Evolutionary conservation across 1,140 invertebrate species (phyloP).

Genomic region (Aphelinus certus): DNA sequence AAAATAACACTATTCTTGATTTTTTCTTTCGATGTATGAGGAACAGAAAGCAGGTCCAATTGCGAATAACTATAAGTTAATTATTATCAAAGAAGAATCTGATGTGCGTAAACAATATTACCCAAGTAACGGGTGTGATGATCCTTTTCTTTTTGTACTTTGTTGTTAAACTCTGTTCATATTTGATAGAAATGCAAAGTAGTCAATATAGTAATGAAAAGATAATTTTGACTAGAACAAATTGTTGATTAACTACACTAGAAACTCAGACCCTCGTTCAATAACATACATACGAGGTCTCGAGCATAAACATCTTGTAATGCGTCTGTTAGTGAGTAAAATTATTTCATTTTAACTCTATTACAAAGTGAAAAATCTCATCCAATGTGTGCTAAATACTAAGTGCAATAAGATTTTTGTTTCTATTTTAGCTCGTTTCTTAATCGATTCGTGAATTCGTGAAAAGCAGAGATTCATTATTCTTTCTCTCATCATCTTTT

Average conservation of each 20-base stretch:
- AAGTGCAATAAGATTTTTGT: conserved; percentile 35
- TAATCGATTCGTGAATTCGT: conserved; percentile 40
- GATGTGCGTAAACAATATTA: conserved; percentile 33
- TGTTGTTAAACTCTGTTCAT: conserved; percentile 38
- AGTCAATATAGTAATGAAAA: conserved; percentile 35
- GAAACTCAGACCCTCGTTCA: background rate
- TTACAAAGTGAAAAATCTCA: conserved; percentile 11
- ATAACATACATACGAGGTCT: conserved; percentile 15
- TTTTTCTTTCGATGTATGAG: conserved; percentile 38
- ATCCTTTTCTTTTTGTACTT: conserved; percentile 43
- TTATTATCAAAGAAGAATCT: conserved; percentile 16
- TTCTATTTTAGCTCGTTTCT: conserved; percentile 32
- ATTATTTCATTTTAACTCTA: conserved; percentile 19
- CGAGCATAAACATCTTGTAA: background rate
- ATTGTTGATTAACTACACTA: conserved; percentile 25
- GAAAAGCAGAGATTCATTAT: conserved; percentile 33
- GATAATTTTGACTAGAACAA: conserved; percentile 17
- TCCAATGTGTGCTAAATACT: conserved; percentile 34
- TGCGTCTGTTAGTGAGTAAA: conserved; percentile 15
- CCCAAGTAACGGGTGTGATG: conserved; percentile 38
- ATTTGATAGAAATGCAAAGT: conserved; percentile 29
- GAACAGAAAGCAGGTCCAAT: conserved; percentile 30
- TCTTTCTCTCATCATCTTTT: conserved; percentile 4
- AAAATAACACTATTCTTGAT: background rate
- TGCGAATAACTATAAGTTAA: conserved; percentile 31